phyloP scores from a whole-genome alignment of 2,113 vertebrate genomes.

The Anoplopoma fimbria region DNA sequence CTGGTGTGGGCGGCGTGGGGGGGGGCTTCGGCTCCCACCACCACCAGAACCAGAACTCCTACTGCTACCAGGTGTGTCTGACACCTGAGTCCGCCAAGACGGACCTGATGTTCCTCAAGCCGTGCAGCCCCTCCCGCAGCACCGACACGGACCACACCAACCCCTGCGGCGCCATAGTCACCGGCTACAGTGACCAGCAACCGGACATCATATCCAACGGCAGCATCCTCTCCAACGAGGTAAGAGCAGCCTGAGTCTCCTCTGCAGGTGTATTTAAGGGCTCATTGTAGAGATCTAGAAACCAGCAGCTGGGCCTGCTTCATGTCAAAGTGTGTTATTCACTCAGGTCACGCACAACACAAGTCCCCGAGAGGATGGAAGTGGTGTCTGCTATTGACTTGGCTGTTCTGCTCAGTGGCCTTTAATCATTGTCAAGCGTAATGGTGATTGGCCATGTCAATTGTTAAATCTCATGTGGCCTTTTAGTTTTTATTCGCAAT shows the following conservation, averaged over 20 bases:
- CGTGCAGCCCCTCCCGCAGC: slow-evolving; percentile 94
- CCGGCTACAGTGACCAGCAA: slow-evolving; percentile 95
- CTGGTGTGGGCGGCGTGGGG: slow-evolving; percentile 80
- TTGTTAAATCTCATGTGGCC: slow-evolving; percentile 50
- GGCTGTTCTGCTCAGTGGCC: slow-evolving; percentile 49
- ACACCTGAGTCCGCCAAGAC: slow-evolving; percentile 98
- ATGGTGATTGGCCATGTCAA: slow-evolving; percentile 49
- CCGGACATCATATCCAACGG: slow-evolving; percentile 99
- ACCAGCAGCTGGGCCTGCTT: slow-evolving; percentile 21
- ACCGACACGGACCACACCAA: slow-evolving; percentile 92
- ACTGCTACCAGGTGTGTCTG: slow-evolving; percentile 99
- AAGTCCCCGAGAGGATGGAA: slow-evolving; percentile 20
- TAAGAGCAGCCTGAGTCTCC: slow-evolving; percentile 78
- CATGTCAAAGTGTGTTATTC: background rate
- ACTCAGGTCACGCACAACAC: slow-evolving; percentile 31
- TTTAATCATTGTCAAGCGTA: slow-evolving; percentile 47
- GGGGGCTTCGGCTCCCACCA: slow-evolving; percentile 93
- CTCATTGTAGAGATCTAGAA: slow-evolving; percentile 1
- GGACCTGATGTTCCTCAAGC: slow-evolving; percentile 98
- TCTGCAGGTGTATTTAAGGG: background rate
- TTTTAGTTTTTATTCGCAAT: slow-evolving; percentile 22
- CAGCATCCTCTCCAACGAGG: slow-evolving; percentile 96
- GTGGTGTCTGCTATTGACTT: slow-evolving; percentile 37
- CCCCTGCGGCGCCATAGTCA: slow-evolving; percentile 94
- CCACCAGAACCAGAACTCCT: slow-evolving; percentile 96